phyloP scores from a whole-genome alignment of 1,140 invertebrate species.

The Onthophagus taurus region DNA sequence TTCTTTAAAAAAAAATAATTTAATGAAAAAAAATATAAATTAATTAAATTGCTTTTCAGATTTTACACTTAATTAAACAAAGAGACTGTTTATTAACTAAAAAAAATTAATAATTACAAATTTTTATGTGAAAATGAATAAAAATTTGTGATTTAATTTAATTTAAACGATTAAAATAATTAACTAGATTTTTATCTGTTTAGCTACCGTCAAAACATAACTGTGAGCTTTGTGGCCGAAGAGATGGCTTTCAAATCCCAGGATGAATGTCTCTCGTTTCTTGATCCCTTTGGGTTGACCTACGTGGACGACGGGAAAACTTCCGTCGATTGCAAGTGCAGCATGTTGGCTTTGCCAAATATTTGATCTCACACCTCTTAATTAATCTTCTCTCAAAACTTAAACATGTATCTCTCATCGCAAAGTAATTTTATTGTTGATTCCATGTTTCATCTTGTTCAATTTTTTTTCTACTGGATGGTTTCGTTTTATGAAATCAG shows the following conservation, averaged over 20 bases:
- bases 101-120: neutral
- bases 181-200: constrained; percentile 39
- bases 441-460: neutral
- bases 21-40: neutral
- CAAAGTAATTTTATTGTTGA: neutral
- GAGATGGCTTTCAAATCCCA: constrained; percentile 77
- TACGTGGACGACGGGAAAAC: constrained; percentile 60
- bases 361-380: constrained; percentile 30
- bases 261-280: constrained; percentile 78
- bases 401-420: neutral
- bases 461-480: neutral
- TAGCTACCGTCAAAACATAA: constrained; percentile 89
- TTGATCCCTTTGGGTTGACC: constrained; percentile 68
- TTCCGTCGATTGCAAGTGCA: constrained; percentile 80
- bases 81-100: neutral
- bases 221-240: constrained; percentile 72
- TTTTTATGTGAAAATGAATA: neutral
- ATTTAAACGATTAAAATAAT: constrained; percentile 1
- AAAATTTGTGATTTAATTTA: constrained; percentile 6
- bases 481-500: constrained; percentile 12
- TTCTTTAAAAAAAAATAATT: constrained; percentile 1
- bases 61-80: no score
- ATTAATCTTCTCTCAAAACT: no score
- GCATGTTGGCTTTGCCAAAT: constrained; percentile 51
- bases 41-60: constrained; percentile 13